Percentiles rank a stretch among this genome's conserved stretches.
phyloP scores from a whole-genome alignment of 2,113 vertebrate species.

The Bombycilla garrulus region DNA sequence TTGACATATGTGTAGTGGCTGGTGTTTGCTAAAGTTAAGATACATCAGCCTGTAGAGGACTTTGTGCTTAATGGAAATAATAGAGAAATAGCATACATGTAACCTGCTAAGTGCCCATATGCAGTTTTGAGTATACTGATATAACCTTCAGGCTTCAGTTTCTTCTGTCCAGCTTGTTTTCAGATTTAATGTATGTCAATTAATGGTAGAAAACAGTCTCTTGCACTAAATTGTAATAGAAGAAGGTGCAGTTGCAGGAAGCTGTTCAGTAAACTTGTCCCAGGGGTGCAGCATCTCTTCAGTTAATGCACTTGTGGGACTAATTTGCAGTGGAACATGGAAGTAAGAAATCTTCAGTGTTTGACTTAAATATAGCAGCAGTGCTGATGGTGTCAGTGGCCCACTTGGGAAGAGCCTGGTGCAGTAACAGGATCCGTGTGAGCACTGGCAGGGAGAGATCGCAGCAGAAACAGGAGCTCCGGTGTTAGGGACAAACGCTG shows the following conservation, averaged over 20 bases:
- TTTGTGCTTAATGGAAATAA: background rate
- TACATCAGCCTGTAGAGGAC: background rate
- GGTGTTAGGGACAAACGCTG: background rate
- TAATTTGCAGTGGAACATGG: background rate
- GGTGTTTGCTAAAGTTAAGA: background rate
- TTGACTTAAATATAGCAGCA: background rate
- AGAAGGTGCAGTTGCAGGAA: background rate
- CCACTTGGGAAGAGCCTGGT: background rate
- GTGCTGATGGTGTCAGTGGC: background rate
- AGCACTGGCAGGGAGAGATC: background rate
- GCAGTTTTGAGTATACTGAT: background rate
- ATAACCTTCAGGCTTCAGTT: background rate
- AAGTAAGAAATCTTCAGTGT: background rate
- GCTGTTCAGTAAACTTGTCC: background rate
- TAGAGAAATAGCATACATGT: background rate
- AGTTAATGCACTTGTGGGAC: background rate
- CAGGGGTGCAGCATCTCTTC: background rate
- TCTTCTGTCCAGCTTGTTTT: background rate
- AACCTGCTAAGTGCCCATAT: background rate
- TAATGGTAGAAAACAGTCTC: background rate
- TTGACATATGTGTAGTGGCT: background rate
- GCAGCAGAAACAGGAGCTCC: accelerated
- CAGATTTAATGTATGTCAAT: background rate
- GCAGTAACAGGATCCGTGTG: background rate
- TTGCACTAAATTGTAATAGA: background rate